These are phyloP conservation scores for Urocitellus parryii DNA, from an alignment of 2,113 vertebrate genomes.

Conservation along the genomic window DNA sequence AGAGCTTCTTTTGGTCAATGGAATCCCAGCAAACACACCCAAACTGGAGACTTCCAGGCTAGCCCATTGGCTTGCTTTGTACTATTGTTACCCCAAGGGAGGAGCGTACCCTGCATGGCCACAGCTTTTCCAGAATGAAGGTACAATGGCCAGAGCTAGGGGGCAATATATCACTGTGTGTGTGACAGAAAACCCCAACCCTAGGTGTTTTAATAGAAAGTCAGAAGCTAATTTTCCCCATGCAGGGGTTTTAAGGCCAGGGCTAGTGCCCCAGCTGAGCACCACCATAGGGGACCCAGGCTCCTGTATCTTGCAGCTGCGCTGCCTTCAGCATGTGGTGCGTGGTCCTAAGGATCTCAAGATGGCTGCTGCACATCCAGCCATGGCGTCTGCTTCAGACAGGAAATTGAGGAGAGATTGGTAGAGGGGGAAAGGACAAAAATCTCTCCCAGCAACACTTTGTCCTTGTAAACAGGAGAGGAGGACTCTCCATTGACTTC, in stretches of 20 bases:
- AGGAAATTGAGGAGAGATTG: neutral
- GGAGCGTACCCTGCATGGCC: neutral
- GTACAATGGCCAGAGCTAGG: neutral
- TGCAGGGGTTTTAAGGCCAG: neutral
- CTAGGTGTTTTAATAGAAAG: neutral
- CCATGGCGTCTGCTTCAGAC: neutral
- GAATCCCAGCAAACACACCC: neutral
- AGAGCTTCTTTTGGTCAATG: neutral
- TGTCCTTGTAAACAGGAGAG: neutral
- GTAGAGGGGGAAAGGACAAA: neutral
- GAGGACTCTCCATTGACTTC: neutral
- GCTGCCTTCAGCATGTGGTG: rapidly evolving
- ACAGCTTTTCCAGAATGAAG: neutral
- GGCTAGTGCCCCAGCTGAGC: neutral
- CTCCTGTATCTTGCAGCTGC: neutral
- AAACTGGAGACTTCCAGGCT: neutral
- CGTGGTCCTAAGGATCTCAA: neutral
- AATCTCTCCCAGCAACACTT: neutral
- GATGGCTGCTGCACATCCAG: neutral
- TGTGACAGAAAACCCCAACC: neutral
- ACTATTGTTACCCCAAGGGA: neutral
- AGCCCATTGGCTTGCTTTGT: neutral
- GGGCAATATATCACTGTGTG: neutral
- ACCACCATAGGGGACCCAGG: neutral
- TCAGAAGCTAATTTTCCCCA: neutral